Evolutionary conservation across 2,113 vertebrate genomes (phyloP).

Genomic region (Anseranas semipalmata): DNA sequence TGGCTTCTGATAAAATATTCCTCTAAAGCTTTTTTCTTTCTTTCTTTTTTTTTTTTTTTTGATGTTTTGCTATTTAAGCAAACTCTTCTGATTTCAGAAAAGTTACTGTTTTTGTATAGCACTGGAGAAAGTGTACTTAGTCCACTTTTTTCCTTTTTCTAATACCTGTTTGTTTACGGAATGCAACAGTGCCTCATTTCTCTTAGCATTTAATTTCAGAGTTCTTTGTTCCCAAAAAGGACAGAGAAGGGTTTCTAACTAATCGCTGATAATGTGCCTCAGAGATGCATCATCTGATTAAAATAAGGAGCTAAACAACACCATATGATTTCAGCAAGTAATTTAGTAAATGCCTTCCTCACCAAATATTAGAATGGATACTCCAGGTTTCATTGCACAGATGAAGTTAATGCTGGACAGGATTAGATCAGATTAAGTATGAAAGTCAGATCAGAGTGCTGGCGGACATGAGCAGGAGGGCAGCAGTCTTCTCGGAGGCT

Average conservation of each 20-base stretch:
- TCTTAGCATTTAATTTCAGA: constrained; percentile 56
- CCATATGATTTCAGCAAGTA: constrained; percentile 85
- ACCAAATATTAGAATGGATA: constrained; percentile 81
- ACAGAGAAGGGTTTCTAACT: constrained; percentile 74
- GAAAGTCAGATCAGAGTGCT: constrained; percentile 84
- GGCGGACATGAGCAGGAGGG: constrained; percentile 75
- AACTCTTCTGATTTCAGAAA: constrained; percentile 18
- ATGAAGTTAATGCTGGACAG: constrained; percentile 85
- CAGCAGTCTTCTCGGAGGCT: constrained; percentile 77
- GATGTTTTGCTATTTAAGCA: constrained; percentile 14
- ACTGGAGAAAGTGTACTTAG: neutral
- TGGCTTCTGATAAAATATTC: constrained; percentile 21
- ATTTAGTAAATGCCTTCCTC: constrained; percentile 89
- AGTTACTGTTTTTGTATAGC: neutral
- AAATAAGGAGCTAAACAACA: constrained; percentile 84
- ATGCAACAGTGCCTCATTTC: constrained; percentile 45
- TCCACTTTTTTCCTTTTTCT: constrained; percentile 17
- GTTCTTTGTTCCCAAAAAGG: constrained; percentile 71
- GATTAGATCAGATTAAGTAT: constrained; percentile 90
- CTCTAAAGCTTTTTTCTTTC: neutral
- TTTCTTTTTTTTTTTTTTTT: neutral
- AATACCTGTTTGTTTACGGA: constrained; percentile 20
- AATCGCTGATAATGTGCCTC: constrained; percentile 78
- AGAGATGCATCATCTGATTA: constrained; percentile 80
- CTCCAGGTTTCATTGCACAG: constrained; percentile 86